Evolutionary conservation across 2,888 invertebrate species (phyloP), one percentile per base, ranked within the genome.

Genomic region (Rhodophaea formosa): DNA sequence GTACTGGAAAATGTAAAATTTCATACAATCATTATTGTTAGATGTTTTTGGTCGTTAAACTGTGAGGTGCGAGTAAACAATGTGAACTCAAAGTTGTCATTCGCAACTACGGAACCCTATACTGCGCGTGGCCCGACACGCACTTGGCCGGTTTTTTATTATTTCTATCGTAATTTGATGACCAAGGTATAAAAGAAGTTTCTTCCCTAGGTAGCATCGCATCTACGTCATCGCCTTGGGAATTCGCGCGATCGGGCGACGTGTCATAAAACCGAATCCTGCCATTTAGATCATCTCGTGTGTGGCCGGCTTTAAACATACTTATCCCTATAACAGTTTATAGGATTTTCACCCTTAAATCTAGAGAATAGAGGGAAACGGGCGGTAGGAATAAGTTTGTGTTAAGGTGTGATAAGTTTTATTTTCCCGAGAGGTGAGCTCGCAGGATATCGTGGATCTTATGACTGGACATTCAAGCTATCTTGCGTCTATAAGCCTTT

Each of bases 211-310:
- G 69, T 66, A 54, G 44, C 56, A 57, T 45, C 35, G 8, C 8
- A 6, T 16, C 16, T 17, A 8, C 32, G 35, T 8, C 49, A 10
- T 30, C 47, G 42, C 23, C 47, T 46, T 32, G 74, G 74, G 71
- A 79, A 74, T 74, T 75, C 68, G 65, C 74, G 67, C 69, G 77
- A 79, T 77, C 75, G 73, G 74, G 73, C 69, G 32, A 14, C 32
- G 51, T 42, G 47, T 69, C 79, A 80, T 86, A 86, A 86, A 86
- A 82, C 74, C 65, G 70, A 72, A 80, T 72, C 75, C 77, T 74
- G 72, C 86, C 75, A 84, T 87, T 86, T 84, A 86, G 86, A 86
- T 86, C 86, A 86, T 86, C 84, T 84, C 69, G 67, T 73, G 68
- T 69, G 69, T 69, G 69, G 75, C 74, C 74, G 70, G 70, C 42